Percentiles rank a stretch among this genome's conserved stretches.
These are phyloP conservation scores for Ormyrus labotus DNA, from an alignment of 2,888 invertebrate species.

Conservation along the genomic window DNA sequence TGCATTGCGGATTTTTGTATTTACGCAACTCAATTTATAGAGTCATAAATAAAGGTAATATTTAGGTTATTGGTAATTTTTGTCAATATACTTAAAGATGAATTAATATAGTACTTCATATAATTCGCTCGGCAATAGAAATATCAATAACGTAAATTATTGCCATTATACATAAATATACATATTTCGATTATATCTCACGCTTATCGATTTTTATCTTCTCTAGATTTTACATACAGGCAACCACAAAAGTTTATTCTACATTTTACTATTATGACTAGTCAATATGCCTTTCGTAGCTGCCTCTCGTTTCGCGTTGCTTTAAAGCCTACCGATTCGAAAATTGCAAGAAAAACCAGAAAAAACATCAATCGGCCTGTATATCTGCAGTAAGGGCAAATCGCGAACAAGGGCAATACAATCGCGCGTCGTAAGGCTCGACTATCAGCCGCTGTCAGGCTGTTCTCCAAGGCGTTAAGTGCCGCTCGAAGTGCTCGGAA, in stretches of 20 bases:
- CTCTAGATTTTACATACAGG: constrained; percentile 16
- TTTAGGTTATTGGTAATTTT: too few relatives aligned
- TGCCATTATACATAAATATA: constrained; percentile 38
- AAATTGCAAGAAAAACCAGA: too few relatives aligned
- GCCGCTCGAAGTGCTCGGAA: constrained; percentile 45
- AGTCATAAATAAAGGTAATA: background rate
- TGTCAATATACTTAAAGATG: too few relatives aligned
- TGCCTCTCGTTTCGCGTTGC: constrained; percentile 17
- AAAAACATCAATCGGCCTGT: too few relatives aligned
- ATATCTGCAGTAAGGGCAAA: too few relatives aligned
- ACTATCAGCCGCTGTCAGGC: background rate
- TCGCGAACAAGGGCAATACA: background rate
- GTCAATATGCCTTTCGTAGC: constrained; percentile 48
- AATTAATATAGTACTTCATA: too few relatives aligned
- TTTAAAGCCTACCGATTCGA: too few relatives aligned
- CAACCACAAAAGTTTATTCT: constrained; percentile 22
- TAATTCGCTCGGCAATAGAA: too few relatives aligned
- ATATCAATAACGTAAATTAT: too few relatives aligned
- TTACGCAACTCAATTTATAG: background rate
- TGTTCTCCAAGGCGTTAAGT: background rate
- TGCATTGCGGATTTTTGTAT: too few relatives aligned
- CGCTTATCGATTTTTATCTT: constrained; percentile 27
- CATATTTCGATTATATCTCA: constrained; percentile 32
- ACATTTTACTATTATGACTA: constrained; percentile 1
- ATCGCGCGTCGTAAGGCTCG: background rate